Conservation (phyloP, 2,888 invertebrate genomes). For the Homarus gammarus region DNA sequence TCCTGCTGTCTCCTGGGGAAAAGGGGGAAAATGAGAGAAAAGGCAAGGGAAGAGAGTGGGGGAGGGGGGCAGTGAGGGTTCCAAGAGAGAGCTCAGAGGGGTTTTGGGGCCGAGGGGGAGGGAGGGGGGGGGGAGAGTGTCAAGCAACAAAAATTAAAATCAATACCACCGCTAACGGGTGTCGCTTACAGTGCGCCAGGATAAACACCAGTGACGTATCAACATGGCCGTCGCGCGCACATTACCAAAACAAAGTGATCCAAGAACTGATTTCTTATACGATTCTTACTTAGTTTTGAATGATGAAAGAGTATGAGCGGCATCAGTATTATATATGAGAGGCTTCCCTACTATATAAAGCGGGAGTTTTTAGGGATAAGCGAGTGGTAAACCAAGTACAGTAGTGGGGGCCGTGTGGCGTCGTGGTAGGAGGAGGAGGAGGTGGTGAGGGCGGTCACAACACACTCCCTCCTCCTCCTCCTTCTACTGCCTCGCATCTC, state of each 20-base stretch:
- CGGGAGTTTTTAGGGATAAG: not conserved
- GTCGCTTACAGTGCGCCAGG: conserved; percentile 59
- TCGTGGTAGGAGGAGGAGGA: no score
- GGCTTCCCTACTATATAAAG: no score
- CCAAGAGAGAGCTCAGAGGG: not conserved
- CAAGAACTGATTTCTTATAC: no score
- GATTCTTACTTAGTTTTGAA: no score
- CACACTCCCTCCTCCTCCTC: no score
- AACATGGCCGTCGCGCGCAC: conserved; percentile 24
- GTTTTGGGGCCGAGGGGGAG: not conserved
- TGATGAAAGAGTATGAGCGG: no score
- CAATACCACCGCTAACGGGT: conserved; percentile 71
- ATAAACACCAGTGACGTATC: conserved; percentile 55
- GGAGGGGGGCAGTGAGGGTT: not conserved
- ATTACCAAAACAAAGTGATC: no score
- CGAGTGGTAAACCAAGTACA: no score
- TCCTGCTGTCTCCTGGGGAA: conserved; percentile 16
- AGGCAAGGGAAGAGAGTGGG: not conserved
- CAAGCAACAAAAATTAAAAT: conserved; percentile 69
- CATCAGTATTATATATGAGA: no score
- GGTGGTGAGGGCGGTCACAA: no score
- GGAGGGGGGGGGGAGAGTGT: conserved; percentile 35
- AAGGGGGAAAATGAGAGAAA: conserved; percentile 32
- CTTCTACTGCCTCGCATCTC: no score
- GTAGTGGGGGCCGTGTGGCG: no score